Conservation (phyloP, 2,888 invertebrate genomes). For the Lepeophtheirus nordmannii region DNA sequence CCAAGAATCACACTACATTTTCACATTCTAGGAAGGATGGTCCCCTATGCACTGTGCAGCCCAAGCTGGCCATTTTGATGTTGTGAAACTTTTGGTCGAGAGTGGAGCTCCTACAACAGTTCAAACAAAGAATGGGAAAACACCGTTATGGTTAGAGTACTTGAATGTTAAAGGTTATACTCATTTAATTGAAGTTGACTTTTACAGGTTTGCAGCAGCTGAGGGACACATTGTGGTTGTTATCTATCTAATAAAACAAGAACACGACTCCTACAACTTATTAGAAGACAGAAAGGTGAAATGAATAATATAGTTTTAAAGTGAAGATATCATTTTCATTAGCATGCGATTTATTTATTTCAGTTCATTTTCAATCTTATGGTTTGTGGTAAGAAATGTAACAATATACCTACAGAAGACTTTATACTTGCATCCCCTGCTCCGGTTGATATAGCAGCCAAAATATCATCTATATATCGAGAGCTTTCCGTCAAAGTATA, state of each 20-base stretch:
- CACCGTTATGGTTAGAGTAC: slow-evolving; percentile 45
- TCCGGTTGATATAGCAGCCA: slow-evolving; percentile 95
- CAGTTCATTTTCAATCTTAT: slow-evolving; percentile 63
- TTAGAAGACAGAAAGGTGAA: slow-evolving; percentile 85
- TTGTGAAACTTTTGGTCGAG: slow-evolving; percentile 83
- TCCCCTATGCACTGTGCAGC: slow-evolving; percentile 86
- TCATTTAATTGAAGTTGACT: background rate
- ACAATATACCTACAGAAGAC: slow-evolving; percentile 90
- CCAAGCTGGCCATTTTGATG: slow-evolving; percentile 82
- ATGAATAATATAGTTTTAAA: background rate
- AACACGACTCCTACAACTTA: slow-evolving; percentile 87
- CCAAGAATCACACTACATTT: no score
- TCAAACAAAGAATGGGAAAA: slow-evolving; percentile 91
- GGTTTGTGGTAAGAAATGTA: slow-evolving; percentile 88
- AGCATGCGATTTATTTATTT: background rate
- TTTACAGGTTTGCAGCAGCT: slow-evolving; percentile 63
- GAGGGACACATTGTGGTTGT: slow-evolving; percentile 91
- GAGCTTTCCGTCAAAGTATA: slow-evolving; percentile 59
- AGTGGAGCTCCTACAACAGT: slow-evolving; percentile 88
- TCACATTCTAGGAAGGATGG: slow-evolving; percentile 57
- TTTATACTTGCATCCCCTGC: slow-evolving; percentile 98
- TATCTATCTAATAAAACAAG: slow-evolving; percentile 87
- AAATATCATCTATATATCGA: slow-evolving; percentile 79
- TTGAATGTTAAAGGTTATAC: background rate
- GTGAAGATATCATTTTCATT: background rate